phyloP scores from a whole-genome alignment of 2,113 vertebrate genomes.

The Ondatra zibethicus region DNA sequence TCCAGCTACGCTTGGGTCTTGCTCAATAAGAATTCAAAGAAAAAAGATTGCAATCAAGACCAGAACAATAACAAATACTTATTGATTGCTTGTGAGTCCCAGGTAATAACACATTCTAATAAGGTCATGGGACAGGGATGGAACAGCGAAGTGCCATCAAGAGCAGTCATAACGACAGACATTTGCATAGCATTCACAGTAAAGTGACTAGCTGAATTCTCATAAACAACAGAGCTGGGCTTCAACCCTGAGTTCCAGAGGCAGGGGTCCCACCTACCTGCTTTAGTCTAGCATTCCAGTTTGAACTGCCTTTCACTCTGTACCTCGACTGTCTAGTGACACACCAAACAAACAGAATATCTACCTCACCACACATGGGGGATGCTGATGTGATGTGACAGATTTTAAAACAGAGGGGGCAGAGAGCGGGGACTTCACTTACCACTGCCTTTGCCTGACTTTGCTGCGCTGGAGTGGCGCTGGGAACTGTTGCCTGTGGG shows the following conservation, averaged over 20 bases:
- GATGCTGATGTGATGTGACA: not conserved
- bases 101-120: constrained; percentile 9
- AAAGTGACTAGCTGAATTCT: not conserved
- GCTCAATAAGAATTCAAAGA: not conserved
- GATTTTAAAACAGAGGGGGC: constrained; percentile 6
- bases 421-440: constrained; percentile 59
- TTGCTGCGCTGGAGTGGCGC: constrained; percentile 79
- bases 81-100: not conserved
- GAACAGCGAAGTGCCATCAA: constrained; percentile 7
- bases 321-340: not conserved
- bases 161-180: not conserved
- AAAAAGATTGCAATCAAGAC: not conserved
- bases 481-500: constrained; percentile 76
- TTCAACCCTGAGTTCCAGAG: not conserved
- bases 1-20: not conserved
- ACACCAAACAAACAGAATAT: constrained; percentile 21
- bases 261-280: not conserved
- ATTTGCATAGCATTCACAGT: constrained; percentile 17
- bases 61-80: not conserved
- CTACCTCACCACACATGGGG: not conserved
- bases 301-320: not conserved
- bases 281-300: not conserved
- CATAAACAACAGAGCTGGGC: not conserved
- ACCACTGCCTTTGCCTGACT: constrained; percentile 94
- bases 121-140: not conserved